These are phyloP conservation scores for Corythornis vintsioides DNA, from an alignment of 2,113 vertebrate species.

Conservation along the genomic window DNA sequence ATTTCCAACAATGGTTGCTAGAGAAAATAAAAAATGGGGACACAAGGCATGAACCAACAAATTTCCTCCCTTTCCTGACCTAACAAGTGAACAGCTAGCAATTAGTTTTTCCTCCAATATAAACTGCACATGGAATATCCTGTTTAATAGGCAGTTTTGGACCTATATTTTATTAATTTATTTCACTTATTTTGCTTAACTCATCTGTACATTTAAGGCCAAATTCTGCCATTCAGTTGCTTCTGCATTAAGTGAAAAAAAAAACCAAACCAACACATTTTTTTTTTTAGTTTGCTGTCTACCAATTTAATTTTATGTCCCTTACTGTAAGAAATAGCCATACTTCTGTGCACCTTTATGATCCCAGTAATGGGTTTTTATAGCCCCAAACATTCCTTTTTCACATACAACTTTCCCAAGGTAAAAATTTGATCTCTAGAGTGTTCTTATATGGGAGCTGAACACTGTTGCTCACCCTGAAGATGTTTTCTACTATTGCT, in stretches of 20 bases:
- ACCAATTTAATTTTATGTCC: neutral
- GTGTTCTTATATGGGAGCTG: neutral
- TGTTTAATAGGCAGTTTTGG: neutral
- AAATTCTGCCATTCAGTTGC: neutral
- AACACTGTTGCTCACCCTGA: neutral
- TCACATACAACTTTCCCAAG: neutral
- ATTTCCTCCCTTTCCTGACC: neutral
- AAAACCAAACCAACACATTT: neutral
- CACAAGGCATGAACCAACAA: neutral
- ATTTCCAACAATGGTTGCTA: neutral
- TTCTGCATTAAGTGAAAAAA: neutral
- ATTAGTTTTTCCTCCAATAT: neutral
- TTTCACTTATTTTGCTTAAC: neutral
- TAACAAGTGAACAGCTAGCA: neutral
- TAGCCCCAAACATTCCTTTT: neutral
- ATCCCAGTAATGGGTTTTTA: fast-evolving
- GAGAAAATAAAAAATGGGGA: neutral
- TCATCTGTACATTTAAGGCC: neutral
- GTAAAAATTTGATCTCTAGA: neutral
- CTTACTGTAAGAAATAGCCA: neutral
- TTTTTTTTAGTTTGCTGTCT: neutral
- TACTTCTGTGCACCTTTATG: neutral
- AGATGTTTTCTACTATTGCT: neutral
- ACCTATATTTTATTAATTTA: neutral
- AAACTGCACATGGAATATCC: neutral